Base-by-base conservation (phyloP, 2,888 invertebrate species). In the Mallateleia sp. region DNA sequence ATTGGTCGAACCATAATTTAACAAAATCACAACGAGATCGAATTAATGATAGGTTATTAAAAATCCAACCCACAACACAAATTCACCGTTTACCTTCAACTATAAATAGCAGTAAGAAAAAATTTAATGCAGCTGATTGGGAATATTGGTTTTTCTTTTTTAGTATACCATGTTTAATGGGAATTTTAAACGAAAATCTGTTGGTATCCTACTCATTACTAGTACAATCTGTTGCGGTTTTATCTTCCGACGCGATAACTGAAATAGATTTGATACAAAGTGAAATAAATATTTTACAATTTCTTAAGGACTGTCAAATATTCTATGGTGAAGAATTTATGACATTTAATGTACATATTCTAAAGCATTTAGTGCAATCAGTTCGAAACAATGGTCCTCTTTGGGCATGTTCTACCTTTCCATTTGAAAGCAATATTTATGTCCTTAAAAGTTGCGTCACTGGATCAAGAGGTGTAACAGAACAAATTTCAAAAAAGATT, bases 81-180 rank as follows among this genome's bases (percentile, higher is more conserved):
- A 42, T 71, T 8, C 45, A 81, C 24, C 62, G 81, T 9, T 34
- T 75, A 9, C 82, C 88, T 0, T n/a, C 69, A 66, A 22, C 8
- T 3, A n/a, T 47, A 38, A 28, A 4, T 42, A 71, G 25, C 11
- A 22, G 14, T n/a, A 45, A 50, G n/a, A 60, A 47, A 58, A 54
- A 28, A 18, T 67, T 69, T 47, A 88, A 81, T 54, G 81, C 84
- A 6, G 42, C 81, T 0, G 86, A 89, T 47, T 84, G 83, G 71
- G 78, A 69, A 45, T 86, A 45, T 9, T 28, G 80, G 72, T 24
- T 86, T 0, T 18, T 87, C 7, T 71, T 72, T 64, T 80, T 71
- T 24, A 88, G 84, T 45, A 22, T 88, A 1, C 82, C 64, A 9
- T 85, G 84, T 34, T 87, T 66, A 20, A n/a, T 50, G 9, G 66